Evolutionary conservation across 2,797 vertebrate species (phyloP).

Genomic region (Neostethus bicornis): DNA sequence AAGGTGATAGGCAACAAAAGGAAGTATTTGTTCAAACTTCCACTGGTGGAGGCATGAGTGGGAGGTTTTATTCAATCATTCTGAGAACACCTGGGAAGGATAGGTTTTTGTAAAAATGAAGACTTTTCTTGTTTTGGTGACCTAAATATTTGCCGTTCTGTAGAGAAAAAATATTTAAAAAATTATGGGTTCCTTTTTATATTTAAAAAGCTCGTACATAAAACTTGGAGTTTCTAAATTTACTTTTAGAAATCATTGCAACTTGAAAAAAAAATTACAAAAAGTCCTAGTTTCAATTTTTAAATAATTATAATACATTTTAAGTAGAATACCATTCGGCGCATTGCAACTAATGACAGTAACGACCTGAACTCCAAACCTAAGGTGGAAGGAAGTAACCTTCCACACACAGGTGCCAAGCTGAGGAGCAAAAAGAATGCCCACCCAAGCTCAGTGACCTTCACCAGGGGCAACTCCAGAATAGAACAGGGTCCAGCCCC

Average conservation of each 20-base stretch:
- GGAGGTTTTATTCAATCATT: background rate
- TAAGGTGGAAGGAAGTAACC: no score
- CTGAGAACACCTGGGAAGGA: background rate
- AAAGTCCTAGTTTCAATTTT: background rate
- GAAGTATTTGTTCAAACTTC: background rate
- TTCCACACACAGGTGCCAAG: no score
- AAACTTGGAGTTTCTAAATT: no score
- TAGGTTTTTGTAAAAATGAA: background rate
- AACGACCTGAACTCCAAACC: no score
- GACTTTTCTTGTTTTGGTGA: background rate
- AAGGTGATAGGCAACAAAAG: background rate
- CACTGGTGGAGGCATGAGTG: background rate
- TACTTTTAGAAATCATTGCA: background rate
- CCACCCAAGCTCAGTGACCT: no score
- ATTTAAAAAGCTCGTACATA: background rate
- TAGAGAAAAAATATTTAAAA: no score
- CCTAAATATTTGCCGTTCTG: background rate
- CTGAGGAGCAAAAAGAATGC: no score
- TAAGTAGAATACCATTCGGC: no score
- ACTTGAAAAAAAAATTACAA: background rate
- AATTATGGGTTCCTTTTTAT: background rate
- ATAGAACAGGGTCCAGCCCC: no score
- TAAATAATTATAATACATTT: no score
- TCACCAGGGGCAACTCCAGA: no score
- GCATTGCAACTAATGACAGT: no score